These are phyloP conservation scores for Leucophora obtusa DNA, from an alignment of 2,888 invertebrate genomes.

Conservation along the genomic window DNA sequence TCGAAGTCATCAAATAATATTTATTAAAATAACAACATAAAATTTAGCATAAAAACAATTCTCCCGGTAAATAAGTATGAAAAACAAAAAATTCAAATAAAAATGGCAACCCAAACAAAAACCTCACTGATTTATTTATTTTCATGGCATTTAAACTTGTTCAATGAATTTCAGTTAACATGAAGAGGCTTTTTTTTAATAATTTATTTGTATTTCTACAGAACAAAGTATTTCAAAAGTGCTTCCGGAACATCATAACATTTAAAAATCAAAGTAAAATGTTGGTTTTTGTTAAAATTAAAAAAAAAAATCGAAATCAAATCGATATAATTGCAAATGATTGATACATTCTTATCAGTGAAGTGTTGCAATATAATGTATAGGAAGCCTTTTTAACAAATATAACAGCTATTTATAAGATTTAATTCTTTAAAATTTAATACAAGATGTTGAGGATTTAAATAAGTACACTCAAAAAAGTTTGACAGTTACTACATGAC, in stretches of 20 bases:
- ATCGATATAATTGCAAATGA: conserved; percentile 15
- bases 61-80: too few relatives aligned
- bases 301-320: conserved; percentile 12
- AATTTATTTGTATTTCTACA: conserved; percentile 1
- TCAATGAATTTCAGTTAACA: conserved; percentile 6
- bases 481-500: too few relatives aligned
- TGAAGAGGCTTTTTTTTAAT: background rate
- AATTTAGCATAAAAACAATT: background rate
- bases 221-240: conserved; percentile 19
- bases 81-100: background rate
- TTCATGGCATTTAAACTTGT: background rate
- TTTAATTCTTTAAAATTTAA: background rate
- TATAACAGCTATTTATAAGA: background rate
- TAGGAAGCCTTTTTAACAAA: background rate
- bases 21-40: background rate
- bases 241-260: conserved; percentile 34
- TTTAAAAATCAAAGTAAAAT: background rate
- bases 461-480: too few relatives aligned
- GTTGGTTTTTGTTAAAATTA: background rate
- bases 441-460: too few relatives aligned
- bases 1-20: background rate
- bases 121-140: conserved; percentile 8
- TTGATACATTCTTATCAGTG: conserved; percentile 31
- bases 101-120: background rate
- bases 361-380: background rate